Percentiles rank a stretch among this genome's conserved stretches.
These are phyloP conservation scores for Pteromalus puparum DNA, from an alignment of 1,140 invertebrate genomes.

Conservation along the genomic window DNA sequence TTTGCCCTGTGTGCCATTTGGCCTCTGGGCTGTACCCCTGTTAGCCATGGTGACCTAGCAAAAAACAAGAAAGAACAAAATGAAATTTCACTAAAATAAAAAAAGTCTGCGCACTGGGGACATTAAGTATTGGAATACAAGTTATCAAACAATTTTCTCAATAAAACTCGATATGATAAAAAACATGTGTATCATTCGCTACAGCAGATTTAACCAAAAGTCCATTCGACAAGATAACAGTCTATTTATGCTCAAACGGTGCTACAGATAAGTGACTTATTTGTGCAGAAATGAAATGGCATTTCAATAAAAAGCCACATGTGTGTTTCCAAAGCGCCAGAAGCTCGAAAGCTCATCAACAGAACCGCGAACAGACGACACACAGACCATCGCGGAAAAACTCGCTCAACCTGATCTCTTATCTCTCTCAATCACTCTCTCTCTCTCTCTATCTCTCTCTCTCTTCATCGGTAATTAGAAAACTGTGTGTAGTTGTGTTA, in stretches of 20 bases:
- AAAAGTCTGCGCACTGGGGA: background rate
- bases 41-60: slow-evolving; percentile 82
- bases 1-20: slow-evolving; percentile 96
- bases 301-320: slow-evolving; percentile 7
- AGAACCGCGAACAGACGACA: too few species aligned
- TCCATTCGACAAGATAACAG: slow-evolving; percentile 39
- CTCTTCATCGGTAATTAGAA: too few species aligned
- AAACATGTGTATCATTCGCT: background rate
- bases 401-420: background rate
- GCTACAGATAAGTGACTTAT: slow-evolving; percentile 40
- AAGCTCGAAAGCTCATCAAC: too few species aligned
- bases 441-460: too few species aligned
- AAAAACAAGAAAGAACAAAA: slow-evolving; percentile 22
- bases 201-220: slow-evolving; percentile 31
- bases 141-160: slow-evolving; percentile 31
- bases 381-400: too few species aligned
- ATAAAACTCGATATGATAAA: slow-evolving; percentile 37
- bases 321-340: too few species aligned
- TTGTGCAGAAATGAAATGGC: slow-evolving; percentile 7
- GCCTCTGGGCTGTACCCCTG: slow-evolving; percentile 86
- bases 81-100: background rate
- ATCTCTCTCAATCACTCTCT: too few species aligned
- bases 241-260: slow-evolving; percentile 40
- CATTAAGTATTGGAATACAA: background rate
- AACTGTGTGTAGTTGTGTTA: too few species aligned